These are phyloP conservation scores for Neuroscelio doddi DNA, from an alignment of 2,888 invertebrate species.

Conservation along the genomic window DNA sequence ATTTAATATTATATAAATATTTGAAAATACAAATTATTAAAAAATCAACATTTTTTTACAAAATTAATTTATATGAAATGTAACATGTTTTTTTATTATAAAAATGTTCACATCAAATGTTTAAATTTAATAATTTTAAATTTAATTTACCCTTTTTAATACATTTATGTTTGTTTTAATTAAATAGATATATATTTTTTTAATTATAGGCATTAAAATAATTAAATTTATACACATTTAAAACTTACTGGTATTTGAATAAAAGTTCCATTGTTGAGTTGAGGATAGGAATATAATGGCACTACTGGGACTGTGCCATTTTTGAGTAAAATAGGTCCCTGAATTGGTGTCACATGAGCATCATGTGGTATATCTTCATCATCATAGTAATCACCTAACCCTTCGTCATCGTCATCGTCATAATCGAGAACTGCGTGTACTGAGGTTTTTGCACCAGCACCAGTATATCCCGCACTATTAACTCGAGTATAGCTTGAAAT, in stretches of 20 bases:
- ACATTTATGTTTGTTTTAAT: too few relatives aligned
- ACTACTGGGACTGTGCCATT: conserved; percentile 91
- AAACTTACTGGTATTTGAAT: conserved; percentile 94
- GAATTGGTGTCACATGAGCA: conserved; percentile 86
- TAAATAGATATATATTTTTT: too few relatives aligned
- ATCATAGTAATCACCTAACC: conserved; percentile 78
- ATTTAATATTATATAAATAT: too few relatives aligned
- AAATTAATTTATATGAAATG: too few relatives aligned
- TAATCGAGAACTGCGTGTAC: conserved; percentile 84
- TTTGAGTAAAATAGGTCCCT: conserved; percentile 89
- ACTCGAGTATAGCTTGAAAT: conserved; percentile 66
- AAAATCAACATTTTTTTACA: too few relatives aligned
- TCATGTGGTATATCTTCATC: conserved; percentile 70
- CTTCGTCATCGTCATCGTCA: conserved; percentile 73
- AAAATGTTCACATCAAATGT: too few relatives aligned
- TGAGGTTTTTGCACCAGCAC: conserved; percentile 75
- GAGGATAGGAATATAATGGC: conserved; percentile 88
- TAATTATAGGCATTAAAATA: conserved; percentile 2
- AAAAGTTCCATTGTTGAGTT: conserved; percentile 88
- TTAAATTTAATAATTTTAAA: too few relatives aligned
- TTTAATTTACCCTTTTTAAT: too few relatives aligned
- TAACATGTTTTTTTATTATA: too few relatives aligned
- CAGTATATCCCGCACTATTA: conserved; percentile 59
- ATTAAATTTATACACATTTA: too few relatives aligned
- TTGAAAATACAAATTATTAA: too few relatives aligned